Evolutionary conservation across 2,113 vertebrate species (phyloP).

Genomic region (Hydrolagus affinis): DNA sequence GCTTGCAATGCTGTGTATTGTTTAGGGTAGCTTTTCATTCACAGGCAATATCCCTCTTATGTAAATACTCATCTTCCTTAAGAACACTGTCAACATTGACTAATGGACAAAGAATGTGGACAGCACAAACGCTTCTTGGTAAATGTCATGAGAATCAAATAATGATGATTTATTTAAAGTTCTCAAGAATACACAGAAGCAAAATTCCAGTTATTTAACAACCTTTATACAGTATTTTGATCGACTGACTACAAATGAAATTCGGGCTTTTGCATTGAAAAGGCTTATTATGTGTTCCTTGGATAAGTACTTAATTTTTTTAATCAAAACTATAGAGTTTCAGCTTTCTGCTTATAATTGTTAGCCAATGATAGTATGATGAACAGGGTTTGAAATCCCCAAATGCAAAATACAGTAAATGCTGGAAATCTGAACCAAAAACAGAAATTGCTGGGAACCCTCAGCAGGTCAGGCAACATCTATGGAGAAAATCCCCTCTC

Average conservation of each 20-base stretch:
- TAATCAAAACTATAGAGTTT: not conserved
- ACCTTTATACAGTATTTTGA: not conserved
- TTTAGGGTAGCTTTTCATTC: not conserved
- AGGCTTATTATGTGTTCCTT: not conserved
- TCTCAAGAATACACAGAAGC: not conserved
- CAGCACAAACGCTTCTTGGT: not conserved
- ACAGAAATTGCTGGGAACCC: no score
- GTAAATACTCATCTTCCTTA: not conserved
- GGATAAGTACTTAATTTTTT: slow-evolving; percentile 12
- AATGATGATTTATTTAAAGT: not conserved
- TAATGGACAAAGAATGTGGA: not conserved
- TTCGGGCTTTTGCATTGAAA: not conserved
- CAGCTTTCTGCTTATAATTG: not conserved
- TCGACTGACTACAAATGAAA: not conserved
- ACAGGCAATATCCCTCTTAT: not conserved
- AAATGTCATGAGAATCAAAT: not conserved
- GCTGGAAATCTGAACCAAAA: no score
- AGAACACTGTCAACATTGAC: not conserved
- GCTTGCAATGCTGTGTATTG: not conserved
- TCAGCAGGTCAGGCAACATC: no score
- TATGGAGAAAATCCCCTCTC: no score
- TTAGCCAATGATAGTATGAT: slow-evolving; percentile 20
- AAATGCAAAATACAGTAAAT: no score
- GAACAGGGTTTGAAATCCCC: not conserved
- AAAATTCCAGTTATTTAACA: not conserved